Conservation (phyloP, 2,113 vertebrate genomes). For the Platanista minor region DNA sequence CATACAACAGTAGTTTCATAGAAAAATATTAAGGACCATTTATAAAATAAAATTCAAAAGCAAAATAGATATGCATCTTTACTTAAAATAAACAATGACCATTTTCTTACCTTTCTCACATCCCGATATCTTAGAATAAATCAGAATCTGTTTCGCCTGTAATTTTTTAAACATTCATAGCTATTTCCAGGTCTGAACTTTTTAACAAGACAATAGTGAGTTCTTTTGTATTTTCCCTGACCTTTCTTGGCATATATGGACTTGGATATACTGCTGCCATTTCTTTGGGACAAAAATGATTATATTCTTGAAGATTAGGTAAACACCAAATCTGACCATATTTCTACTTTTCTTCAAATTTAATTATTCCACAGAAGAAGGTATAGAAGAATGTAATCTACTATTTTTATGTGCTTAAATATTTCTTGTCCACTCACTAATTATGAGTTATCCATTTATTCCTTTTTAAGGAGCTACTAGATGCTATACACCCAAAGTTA, state of each 20-base stretch:
- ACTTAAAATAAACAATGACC: background rate
- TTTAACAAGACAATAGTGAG: background rate
- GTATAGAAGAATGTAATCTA: background rate
- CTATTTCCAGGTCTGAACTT: background rate
- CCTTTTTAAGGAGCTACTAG: background rate
- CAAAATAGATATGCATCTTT: background rate
- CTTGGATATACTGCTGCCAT: background rate
- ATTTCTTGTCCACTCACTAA: background rate
- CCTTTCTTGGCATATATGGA: background rate
- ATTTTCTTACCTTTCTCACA: background rate
- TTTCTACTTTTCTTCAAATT: background rate
- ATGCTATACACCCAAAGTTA: accelerated
- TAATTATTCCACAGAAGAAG: background rate
- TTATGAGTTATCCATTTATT: background rate
- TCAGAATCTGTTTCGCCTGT: background rate
- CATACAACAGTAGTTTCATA: background rate
- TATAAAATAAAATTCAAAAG: background rate
- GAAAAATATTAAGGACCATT: background rate
- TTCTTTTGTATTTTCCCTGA: background rate
- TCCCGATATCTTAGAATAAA: background rate
- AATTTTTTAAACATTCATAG: background rate
- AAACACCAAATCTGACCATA: background rate
- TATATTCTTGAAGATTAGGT: background rate
- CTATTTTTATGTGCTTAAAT: background rate
- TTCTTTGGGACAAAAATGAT: background rate